These are phyloP conservation scores for Drosophila oshimai DNA, from an alignment of 1,140 invertebrate genomes.

Conservation along the genomic window DNA sequence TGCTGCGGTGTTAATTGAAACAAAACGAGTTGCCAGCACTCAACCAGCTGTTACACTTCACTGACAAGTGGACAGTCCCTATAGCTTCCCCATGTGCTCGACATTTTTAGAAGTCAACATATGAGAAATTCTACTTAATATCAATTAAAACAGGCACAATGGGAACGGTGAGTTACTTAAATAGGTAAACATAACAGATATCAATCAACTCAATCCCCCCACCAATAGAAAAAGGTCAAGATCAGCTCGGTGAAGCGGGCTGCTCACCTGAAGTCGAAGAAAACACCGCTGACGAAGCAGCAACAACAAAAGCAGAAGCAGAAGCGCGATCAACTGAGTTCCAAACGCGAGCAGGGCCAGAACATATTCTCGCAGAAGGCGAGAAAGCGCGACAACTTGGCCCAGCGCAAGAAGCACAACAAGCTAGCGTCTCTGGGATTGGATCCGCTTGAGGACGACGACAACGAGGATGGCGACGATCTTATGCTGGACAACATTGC, in stretches of 20 bases:
- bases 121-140: not conserved
- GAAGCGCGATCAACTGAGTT: constrained; percentile 54
- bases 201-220: no score
- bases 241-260: constrained; percentile 77
- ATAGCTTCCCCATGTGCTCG: constrained; percentile 56
- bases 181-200: fast-evolving
- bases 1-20: not conserved
- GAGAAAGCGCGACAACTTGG: constrained; percentile 62
- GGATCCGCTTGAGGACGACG: constrained; percentile 24
- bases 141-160: constrained; percentile 20
- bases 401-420: constrained; percentile 67
- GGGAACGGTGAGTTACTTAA: constrained; percentile 52
- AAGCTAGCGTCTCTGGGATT: constrained; percentile 59
- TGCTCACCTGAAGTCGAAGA: constrained; percentile 78
- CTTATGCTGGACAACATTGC: constrained; percentile 67
- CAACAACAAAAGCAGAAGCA: constrained; percentile 77
- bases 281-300: constrained; percentile 69
- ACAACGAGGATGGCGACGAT: constrained; percentile 50
- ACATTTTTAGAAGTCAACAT: constrained; percentile 6
- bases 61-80: constrained; percentile 2
- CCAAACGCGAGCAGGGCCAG: constrained; percentile 63
- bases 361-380: constrained; percentile 76
- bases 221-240: constrained; percentile 79
- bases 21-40: not conserved
- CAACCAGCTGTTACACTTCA: constrained; percentile 12